These are phyloP conservation scores for Drosophila flavopinicola DNA, from an alignment of 2,888 invertebrate species.

Conservation along the genomic window DNA sequence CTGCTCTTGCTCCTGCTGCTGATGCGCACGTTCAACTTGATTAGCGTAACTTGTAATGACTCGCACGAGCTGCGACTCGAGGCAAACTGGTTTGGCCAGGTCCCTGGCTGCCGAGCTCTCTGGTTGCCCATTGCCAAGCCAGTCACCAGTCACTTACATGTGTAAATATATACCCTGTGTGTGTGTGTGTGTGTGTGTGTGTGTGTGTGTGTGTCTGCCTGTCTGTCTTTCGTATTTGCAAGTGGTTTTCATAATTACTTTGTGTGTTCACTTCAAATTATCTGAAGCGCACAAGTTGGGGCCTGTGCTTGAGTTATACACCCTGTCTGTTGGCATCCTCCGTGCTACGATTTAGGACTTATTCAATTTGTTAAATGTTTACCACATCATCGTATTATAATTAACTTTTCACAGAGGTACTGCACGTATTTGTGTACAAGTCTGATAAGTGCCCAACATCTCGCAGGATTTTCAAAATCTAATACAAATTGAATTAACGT, in stretches of 20 bases:
- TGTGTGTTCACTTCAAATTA: conserved; percentile 69
- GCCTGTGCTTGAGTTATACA: conserved; percentile 26
- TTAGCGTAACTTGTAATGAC: conserved; percentile 80
- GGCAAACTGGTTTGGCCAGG: conserved; percentile 53
- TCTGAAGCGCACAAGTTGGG: conserved; percentile 51
- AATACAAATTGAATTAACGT: too few relatives aligned
- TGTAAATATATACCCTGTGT: conserved; percentile 52
- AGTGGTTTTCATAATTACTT: conserved; percentile 79
- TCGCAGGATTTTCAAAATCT: too few relatives aligned
- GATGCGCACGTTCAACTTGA: conserved; percentile 76
- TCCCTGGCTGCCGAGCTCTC: conserved; percentile 9
- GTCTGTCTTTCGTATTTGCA: conserved; percentile 62
- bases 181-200: conserved; percentile 15
- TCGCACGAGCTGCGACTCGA: conserved; percentile 65
- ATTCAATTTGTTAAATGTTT: conserved; percentile 58
- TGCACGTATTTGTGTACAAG: not conserved
- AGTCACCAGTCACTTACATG: conserved; percentile 64
- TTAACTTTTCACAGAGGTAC: conserved; percentile 24
- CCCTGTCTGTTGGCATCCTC: not conserved
- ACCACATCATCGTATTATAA: conserved; percentile 53
- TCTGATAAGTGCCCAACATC: too few relatives aligned
- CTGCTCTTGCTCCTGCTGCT: conserved; percentile 17
- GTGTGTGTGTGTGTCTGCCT: too few relatives aligned
- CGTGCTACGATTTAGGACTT: conserved; percentile 47
- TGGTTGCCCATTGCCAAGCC: conserved; percentile 42